These are phyloP conservation scores for Drosophila gunungcola DNA, from an alignment of 1,140 invertebrate species.

Conservation along the genomic window DNA sequence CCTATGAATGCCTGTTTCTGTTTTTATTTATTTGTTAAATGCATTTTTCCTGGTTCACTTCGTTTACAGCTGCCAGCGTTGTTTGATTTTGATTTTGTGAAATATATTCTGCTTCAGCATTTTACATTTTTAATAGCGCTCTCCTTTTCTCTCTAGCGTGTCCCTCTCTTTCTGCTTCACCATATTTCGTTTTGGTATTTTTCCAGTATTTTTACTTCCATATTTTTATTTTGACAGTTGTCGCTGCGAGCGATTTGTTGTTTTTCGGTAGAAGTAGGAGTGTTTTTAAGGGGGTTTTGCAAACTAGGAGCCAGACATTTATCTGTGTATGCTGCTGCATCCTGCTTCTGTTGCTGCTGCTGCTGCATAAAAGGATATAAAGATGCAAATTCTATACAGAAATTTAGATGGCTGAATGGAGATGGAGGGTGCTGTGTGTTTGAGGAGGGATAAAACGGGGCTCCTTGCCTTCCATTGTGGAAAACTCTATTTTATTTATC, in stretches of 20 bases:
- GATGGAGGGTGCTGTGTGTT: neutral
- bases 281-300: neutral
- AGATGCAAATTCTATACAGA: slow-evolving; percentile 69
- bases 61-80: slow-evolving; percentile 73
- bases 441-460: neutral
- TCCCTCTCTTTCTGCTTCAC: slow-evolving; percentile 4
- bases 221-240: slow-evolving; percentile 53
- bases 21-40: slow-evolving; percentile 31
- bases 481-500: slow-evolving; percentile 76
- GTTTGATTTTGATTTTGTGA: slow-evolving; percentile 83
- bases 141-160: neutral
- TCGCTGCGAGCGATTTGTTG: slow-evolving; percentile 75
- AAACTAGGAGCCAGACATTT: slow-evolving; percentile 48
- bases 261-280: slow-evolving; percentile 16
- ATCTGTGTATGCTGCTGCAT: slow-evolving; percentile 39
- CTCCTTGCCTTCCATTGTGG: slow-evolving; percentile 28
- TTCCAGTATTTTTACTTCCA: slow-evolving; percentile 13
- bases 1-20: neutral
- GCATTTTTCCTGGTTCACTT: slow-evolving; percentile 67
- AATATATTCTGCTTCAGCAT: slow-evolving; percentile 78
- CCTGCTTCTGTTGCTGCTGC: slow-evolving; percentile 13
- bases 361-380: slow-evolving; percentile 71
- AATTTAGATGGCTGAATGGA: slow-evolving; percentile 12
- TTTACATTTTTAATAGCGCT: slow-evolving; percentile 62
- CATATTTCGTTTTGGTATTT: slow-evolving; percentile 42